Evolutionary conservation across 2,888 invertebrate genomes (phyloP), one percentile per base, ranked within the genome.

Genomic region (Chaetogeoica ovagalla): DNA sequence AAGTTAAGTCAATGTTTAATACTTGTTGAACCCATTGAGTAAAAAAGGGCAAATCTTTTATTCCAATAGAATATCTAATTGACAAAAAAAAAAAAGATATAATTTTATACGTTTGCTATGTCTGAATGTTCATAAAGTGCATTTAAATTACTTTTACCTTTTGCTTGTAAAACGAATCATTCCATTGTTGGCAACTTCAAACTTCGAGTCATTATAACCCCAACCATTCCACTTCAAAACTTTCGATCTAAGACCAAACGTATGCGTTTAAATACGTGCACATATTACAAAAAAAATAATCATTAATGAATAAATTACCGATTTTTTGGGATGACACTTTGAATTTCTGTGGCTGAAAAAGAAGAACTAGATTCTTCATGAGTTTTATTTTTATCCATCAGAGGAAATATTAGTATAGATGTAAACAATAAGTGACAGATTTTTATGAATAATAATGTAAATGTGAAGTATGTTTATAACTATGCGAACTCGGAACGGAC

Each of bases 141-240:
- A 19, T 57, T n/a, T 81, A 52, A 75, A 68, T 39, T 43, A 7
- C 21, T 48, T 81, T 83, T 82, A 85, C 84, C 84, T 83, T 85
- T 92, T 89, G 69, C 98, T 98, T 3, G 91, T 93, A 86, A 99
- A 97, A 83, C 90, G 89, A 70, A 94, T 89, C n/a, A 90, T 87
- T 82, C 90, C 89, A 82, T 90, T 89, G 82, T 87, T 86, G 84
- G 91, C 89, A 9, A 93, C 86, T 74, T 89, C 87, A 87, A 99
- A 98, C 87, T 91, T 90, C 0, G 97, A 95, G 87, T 98, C 98
- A 83, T 93, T 94, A 89, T 98, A 99, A n/a, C 99, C 99, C 99
- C 99, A 99, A 37, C 99, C 99, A 88, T 98, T 97, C 98, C 98
- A 98, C 88, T 97, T 98, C 7, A 79, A 55, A 23, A 79, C 70